phyloP scores from a whole-genome alignment of 2,797 vertebrate species.

The Atherinosoma microstoma region DNA sequence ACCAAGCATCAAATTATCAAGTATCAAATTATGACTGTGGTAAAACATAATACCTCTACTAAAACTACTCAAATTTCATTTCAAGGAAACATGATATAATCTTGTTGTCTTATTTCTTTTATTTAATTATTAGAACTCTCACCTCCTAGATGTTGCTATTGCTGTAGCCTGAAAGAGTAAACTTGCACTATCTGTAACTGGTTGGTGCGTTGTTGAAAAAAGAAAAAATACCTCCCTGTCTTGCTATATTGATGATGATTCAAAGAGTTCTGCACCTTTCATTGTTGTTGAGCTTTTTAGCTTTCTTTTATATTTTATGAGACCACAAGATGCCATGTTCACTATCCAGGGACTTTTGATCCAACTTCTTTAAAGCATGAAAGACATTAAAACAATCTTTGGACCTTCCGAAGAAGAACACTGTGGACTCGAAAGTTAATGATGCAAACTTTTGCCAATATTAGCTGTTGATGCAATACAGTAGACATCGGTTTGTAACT shows the following conservation, averaged over 20 bases:
- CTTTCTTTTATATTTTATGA: slow-evolving; percentile 8
- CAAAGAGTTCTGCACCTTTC: too few relatives aligned
- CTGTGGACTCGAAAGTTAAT: slow-evolving; percentile 20
- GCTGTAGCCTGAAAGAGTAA: background rate
- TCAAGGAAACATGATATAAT: background rate
- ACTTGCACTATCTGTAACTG: background rate
- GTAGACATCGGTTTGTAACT: slow-evolving; percentile 28
- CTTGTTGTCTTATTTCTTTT: background rate
- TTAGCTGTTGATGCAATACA: slow-evolving; percentile 38
- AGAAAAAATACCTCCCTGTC: too few relatives aligned
- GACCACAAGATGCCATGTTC: background rate
- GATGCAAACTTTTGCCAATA: slow-evolving; percentile 16
- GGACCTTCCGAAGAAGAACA: slow-evolving; percentile 4
- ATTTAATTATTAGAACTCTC: background rate
- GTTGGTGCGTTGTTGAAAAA: background rate
- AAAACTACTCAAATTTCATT: slow-evolving; percentile 3
- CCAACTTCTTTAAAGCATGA: slow-evolving; percentile 6
- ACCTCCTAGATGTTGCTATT: background rate
- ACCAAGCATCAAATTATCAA: background rate
- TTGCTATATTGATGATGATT: too few relatives aligned
- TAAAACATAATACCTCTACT: background rate
- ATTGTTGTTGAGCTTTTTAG: slow-evolving; percentile 3
- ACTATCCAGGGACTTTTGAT: background rate
- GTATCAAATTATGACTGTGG: background rate
- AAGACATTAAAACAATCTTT: slow-evolving; percentile 9